Conservation (phyloP, 2,113 vertebrate genomes). For the Poeciliopsis prolifica region DNA sequence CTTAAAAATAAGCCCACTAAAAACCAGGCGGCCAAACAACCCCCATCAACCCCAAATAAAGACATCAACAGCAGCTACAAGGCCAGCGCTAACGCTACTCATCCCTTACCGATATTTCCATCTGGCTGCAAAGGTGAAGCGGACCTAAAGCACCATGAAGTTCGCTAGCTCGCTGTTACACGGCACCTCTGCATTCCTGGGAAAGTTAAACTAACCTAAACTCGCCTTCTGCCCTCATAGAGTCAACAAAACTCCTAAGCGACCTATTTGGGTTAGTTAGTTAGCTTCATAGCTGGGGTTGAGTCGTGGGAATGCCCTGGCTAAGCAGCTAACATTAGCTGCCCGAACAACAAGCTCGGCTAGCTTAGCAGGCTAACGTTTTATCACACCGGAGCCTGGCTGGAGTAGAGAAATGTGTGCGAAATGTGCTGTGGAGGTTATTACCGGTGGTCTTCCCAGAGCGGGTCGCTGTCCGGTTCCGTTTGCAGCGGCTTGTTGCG, state of each 20-base stretch:
- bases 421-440: conserved; percentile 21
- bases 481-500: conserved; percentile 75
- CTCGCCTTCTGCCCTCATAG: neutral
- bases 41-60: conserved; percentile 66
- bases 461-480: conserved; percentile 76
- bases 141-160: conserved; percentile 63
- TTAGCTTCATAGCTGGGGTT: conserved; percentile 61
- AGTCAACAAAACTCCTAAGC: conserved; percentile 23
- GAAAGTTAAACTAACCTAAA: conserved; percentile 35
- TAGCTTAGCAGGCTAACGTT: conserved; percentile 74
- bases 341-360: conserved; percentile 76
- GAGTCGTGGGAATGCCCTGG: conserved; percentile 58
- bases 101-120: conserved; percentile 73
- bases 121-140: conserved; percentile 66
- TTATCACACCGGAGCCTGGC: neutral
- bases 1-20: conserved; percentile 16
- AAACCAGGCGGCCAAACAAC: conserved; percentile 27
- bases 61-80: conserved; percentile 71
- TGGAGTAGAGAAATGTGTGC: conserved; percentile 27
- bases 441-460: conserved; percentile 81
- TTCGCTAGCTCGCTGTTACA: conserved; percentile 54
- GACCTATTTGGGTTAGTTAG: conserved; percentile 46
- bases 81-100: conserved; percentile 74
- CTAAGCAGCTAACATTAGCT: conserved; percentile 72
- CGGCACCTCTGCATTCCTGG: neutral